Evolutionary conservation across 2,113 vertebrate genomes (phyloP), one percentile per base, ranked within the genome.

Genomic region (Alces alces): DNA sequence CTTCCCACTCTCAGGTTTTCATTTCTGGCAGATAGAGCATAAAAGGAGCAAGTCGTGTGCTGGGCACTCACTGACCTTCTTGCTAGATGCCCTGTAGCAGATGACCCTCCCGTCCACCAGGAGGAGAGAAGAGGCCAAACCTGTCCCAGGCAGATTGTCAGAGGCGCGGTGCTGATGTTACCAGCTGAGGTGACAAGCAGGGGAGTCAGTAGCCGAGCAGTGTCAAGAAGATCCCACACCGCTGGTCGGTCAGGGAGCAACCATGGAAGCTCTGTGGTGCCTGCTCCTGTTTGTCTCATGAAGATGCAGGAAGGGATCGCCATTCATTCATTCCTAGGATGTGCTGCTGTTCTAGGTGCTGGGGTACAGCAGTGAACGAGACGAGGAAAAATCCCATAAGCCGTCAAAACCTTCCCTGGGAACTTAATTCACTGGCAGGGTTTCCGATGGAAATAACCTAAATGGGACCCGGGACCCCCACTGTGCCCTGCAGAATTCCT

Each of bases 81-180:
- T 91, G 82, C 47, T 96, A 52, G 52, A 25, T 91, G 84, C 76
- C 57, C 10, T 58, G 43, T n/a, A 82, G 73, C 88, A 78, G 93
- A 54, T 93, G 91, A 39, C 86, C 57, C n/a, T 78, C 52, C 55
- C 47, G 90, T 85, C 87, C 15, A 1, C 70, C 1, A 2, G 23
- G 33, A 86, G 84, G 92, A 86, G 90, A 96, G 86, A 90, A 97
- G 66, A 93, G 92, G 47, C 87, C 90, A 90, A 9, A 27, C 73
- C 60, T 94, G 60, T 87, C 47, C 43, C 27, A 94, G 52, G 58
- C 93, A 78, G 79, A 36, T 7, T 47, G 73, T 84, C 52, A 36
- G 78, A 88, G 84, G 30, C 84, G n/a, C 1, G 0, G 92, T 23
- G 52, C 58, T n/a, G 36, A 14, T 33, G 10, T 84, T 33, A 21